Percentiles rank a stretch among this genome's conserved stretches.
Evolutionary conservation across 2,888 invertebrate species (phyloP).

Genomic region (Leptarthrus brevirostris): DNA sequence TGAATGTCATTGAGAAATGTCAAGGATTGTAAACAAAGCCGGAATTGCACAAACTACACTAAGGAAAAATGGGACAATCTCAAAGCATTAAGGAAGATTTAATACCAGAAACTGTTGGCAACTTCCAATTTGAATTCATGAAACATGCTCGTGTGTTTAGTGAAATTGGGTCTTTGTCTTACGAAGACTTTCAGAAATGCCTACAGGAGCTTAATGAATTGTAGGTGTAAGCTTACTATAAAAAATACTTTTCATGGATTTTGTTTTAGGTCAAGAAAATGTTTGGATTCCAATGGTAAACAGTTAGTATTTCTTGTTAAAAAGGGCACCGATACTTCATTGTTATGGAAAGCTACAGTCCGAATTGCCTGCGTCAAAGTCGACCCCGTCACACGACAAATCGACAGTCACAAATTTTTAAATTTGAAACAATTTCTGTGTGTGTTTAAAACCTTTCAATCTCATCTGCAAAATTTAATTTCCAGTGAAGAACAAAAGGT

Average conservation of each 20-base stretch:
- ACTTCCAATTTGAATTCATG: constrained; percentile 60
- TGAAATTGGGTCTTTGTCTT: constrained; percentile 67
- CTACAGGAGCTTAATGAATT: constrained; percentile 73
- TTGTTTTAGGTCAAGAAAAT: constrained; percentile 70
- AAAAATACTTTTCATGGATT: constrained; percentile 15
- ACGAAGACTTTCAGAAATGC: constrained; percentile 72
- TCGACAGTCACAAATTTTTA: constrained; percentile 72
- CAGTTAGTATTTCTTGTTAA: constrained; percentile 75
- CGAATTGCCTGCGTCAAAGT: constrained; percentile 75
- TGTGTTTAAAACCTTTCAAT: constrained; percentile 70
- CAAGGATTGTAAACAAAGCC: too few species aligned
- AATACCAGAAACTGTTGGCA: constrained; percentile 59
- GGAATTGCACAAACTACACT: too few species aligned
- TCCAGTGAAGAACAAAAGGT: constrained; percentile 61
- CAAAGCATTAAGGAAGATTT: constrained; percentile 59
- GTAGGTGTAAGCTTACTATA: constrained; percentile 66
- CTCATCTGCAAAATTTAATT: constrained; percentile 66
- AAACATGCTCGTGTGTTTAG: constrained; percentile 66
- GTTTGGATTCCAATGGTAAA: constrained; percentile 72
- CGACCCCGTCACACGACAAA: constrained; percentile 68
- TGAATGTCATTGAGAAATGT: too few species aligned
- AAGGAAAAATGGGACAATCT: constrained; percentile 59
- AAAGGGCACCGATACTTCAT: constrained; percentile 72
- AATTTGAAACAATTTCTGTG: constrained; percentile 75
- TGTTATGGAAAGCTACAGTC: constrained; percentile 78